phyloP scores from a whole-genome alignment of 2,113 vertebrate genomes.

The Coreoperca whiteheadi region DNA sequence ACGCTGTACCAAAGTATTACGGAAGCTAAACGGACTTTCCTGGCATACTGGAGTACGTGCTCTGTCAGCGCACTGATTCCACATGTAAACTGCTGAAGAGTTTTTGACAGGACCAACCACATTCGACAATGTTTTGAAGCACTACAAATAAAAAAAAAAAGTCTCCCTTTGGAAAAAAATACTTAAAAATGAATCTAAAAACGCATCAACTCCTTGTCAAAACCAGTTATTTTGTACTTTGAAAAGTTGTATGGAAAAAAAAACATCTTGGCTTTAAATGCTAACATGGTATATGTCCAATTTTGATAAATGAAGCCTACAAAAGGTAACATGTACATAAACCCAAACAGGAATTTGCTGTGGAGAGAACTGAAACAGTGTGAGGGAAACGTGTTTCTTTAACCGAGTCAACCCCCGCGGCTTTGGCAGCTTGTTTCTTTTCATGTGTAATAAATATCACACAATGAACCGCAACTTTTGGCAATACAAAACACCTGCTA shows the following conservation, averaged over 20 bases:
- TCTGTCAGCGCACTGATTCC: neutral
- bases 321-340: neutral
- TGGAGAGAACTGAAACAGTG: neutral
- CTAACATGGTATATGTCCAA: neutral
- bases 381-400: constrained; percentile 37
- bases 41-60: neutral
- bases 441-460: constrained; percentile 56
- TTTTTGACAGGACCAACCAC: neutral
- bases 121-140: neutral
- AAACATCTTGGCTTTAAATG: neutral
- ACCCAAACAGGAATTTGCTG: neutral
- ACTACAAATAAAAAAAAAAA: neutral
- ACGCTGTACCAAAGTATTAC: neutral
- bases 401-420: constrained; percentile 40
- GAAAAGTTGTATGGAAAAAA: neutral
- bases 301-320: neutral
- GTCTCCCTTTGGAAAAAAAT: neutral
- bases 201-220: neutral
- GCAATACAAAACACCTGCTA: constrained; percentile 42
- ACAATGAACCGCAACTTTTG: constrained; percentile 46
- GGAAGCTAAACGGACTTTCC: neutral
- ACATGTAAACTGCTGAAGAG: neutral
- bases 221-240: neutral
- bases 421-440: constrained; percentile 21
- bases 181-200: neutral